These are phyloP conservation scores for Leptinotarsa lineolata DNA, from an alignment of 1,140 invertebrate genomes.

Conservation along the genomic window DNA sequence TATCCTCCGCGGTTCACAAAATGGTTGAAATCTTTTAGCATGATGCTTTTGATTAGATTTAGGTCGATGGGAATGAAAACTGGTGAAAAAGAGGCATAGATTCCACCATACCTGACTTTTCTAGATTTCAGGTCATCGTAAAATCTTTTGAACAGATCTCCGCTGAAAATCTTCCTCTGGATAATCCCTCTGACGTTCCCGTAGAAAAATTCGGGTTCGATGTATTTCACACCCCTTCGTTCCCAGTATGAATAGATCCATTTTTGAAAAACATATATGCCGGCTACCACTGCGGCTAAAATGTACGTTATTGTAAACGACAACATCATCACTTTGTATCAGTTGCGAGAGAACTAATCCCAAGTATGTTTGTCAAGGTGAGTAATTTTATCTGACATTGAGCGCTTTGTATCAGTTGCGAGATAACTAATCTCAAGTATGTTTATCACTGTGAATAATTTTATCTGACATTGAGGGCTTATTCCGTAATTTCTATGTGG, in stretches of 20 bases:
- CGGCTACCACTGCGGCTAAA: background rate
- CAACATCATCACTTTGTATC: slow-evolving; percentile 55
- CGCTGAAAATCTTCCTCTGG: background rate
- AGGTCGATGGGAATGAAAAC: slow-evolving; percentile 53
- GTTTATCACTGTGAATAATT: background rate
- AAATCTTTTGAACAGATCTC: slow-evolving; percentile 8
- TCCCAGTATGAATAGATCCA: slow-evolving; percentile 54
- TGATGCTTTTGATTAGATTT: slow-evolving; percentile 56
- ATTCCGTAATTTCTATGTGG: background rate
- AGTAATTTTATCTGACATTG: background rate
- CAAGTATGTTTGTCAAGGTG: background rate
- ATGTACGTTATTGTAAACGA: slow-evolving; percentile 48
- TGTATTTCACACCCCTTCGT: slow-evolving; percentile 52
- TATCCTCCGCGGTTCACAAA: slow-evolving; percentile 57
- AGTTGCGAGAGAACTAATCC: slow-evolving; percentile 23
- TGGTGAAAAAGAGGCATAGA: slow-evolving; percentile 30
- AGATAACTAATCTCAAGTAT: background rate
- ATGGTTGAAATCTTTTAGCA: slow-evolving; percentile 58
- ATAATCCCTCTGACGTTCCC: slow-evolving; percentile 45
- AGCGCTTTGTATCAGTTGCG: slow-evolving; percentile 29
- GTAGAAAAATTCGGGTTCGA: slow-evolving; percentile 49
- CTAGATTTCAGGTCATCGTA: slow-evolving; percentile 49
- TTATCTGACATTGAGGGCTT: background rate
- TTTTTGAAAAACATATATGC: slow-evolving; percentile 38
- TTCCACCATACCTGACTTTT: slow-evolving; percentile 29